Base-by-base conservation (phyloP, 1,140 invertebrate genomes). In the Drosophila virilis region DNA sequence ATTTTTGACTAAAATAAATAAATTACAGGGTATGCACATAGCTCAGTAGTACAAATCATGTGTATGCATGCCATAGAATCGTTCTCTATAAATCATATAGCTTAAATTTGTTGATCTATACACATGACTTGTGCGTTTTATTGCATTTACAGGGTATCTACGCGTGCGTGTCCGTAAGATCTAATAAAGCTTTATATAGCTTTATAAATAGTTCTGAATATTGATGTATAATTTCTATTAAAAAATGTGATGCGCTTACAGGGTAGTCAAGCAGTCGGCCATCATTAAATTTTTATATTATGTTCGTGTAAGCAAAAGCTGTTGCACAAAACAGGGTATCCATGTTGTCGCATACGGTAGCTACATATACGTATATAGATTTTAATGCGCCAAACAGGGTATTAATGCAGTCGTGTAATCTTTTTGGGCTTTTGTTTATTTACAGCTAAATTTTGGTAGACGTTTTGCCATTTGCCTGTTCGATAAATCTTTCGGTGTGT, bases 391-490 rank as follows among this genome's bases (percentile, higher is more conserved):
- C 7, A n/a, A n/a, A 32, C n/a, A 66, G 64, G 42, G 64, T 45
- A 38, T 51, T 13, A 7, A 28, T 38, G 32, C 35, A 35, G 55
- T 28, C 17, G 17, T 5, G 37, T 35, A 38, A 6, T 6, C 28
- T 37, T 13, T 10, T 61, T 28, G 38, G 38, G 38, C n/a, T 55
- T 62, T 35, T 55, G 37, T 28, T 28, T 28, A 17, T 55, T 69
- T 42, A 32, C 38, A 57, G 55, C 61, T 74, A 15, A 61, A 28
- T 68, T 68, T 51, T 74, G 43, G 43, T 69, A 57, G 48, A 50
- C 51, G 61, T n/a, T 54, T 61, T 61, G 57, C 40, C 46, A 59
- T 74, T 74, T 74, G 57, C 17, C 66, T 46, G 71, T 46, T 57
- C 66, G 32, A 55, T 57, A 70, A 74, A 62, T 74, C 48, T 55